Conservation (phyloP, 2,113 vertebrate species). For the Hoplias malabaricus region DNA sequence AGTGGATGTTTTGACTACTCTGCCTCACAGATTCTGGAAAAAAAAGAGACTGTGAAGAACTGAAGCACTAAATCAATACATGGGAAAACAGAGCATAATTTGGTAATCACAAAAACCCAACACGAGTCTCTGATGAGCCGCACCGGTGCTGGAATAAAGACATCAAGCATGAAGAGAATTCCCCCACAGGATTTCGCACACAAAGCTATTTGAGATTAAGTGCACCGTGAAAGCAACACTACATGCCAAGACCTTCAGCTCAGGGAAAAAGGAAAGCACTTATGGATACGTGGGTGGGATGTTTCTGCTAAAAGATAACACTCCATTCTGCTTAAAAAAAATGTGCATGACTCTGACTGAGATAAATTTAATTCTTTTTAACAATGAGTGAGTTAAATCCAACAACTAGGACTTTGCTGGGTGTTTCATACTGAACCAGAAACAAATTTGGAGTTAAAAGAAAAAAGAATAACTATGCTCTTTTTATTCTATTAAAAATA, state of each 20-base stretch:
- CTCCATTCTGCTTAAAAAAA: constrained; percentile 6
- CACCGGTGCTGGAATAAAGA: constrained; percentile 41
- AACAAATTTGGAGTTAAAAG: too few relatives aligned
- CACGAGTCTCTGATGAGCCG: constrained; percentile 28
- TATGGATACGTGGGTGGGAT: constrained; percentile 32
- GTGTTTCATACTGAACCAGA: not conserved
- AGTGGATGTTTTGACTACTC: constrained; percentile 49
- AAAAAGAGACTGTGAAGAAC: constrained; percentile 34
- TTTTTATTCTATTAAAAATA: too few relatives aligned
- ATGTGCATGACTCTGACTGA: not conserved
- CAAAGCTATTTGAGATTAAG: constrained; percentile 51
- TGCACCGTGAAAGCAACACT: constrained; percentile 37
- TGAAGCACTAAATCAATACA: constrained; percentile 53
- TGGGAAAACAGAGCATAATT: constrained; percentile 53
- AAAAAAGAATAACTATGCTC: too few relatives aligned
- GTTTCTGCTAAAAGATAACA: constrained; percentile 35
- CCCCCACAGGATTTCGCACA: constrained; percentile 48
- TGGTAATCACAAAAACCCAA: constrained; percentile 37
- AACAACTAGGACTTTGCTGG: not conserved
- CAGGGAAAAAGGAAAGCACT: constrained; percentile 13
- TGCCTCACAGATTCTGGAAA: constrained; percentile 5
- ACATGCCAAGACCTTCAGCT: constrained; percentile 31
- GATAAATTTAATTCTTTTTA: not conserved
- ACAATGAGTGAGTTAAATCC: not conserved
- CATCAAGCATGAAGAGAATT: constrained; percentile 42